Evolutionary conservation across 1,140 invertebrate genomes (phyloP), one percentile per base, ranked within the genome.

Genomic region (Dendroctonus valens): DNA sequence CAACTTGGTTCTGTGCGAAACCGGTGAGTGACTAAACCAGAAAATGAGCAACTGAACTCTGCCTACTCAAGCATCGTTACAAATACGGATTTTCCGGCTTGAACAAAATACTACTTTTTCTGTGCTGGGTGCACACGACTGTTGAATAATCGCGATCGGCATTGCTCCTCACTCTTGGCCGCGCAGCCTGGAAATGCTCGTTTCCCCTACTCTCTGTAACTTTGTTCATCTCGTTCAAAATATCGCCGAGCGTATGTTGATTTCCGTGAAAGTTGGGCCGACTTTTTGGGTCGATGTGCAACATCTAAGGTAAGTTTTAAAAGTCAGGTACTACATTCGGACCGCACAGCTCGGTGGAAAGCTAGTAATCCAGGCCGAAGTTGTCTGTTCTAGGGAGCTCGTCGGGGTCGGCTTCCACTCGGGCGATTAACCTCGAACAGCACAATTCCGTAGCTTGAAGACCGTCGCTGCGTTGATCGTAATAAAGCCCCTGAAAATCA

Each of bases 331-430:
- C 92, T 74, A 93, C 94, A 77, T 85, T 73, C 88, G 88, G 57
- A 87, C 84, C 87, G 79, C 94, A 95, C 73, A 96, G 87, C 74
- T 94, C 91, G 72, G 92, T 88, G 74, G n/a, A 97, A 95, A 52
- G 90, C 91, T 73, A 95, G 83, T 96, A 97, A 82, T 98, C 94
- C 61, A 98, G 85, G 65, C 96, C 96, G 83, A 98, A 98, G 78
- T 94, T 94, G 79, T 94, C 87, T 51, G 94, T 96, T 66, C 95
- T 85, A 26, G 94, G 94, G 70, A 98, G 81, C 70, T 94, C 84
- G 82, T 98, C 96, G 11, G 96, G 96, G 81, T 98, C 96, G 37
- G 96, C 94, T 73, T 96, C 93, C 65, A 94, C 89, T 74, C 95
- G 86, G 59, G 93, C 94, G 72, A 97, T 98, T 64, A 98, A 85